Base-by-base conservation (phyloP, 2,888 invertebrate species). In the Ophonus ardosiacus region DNA sequence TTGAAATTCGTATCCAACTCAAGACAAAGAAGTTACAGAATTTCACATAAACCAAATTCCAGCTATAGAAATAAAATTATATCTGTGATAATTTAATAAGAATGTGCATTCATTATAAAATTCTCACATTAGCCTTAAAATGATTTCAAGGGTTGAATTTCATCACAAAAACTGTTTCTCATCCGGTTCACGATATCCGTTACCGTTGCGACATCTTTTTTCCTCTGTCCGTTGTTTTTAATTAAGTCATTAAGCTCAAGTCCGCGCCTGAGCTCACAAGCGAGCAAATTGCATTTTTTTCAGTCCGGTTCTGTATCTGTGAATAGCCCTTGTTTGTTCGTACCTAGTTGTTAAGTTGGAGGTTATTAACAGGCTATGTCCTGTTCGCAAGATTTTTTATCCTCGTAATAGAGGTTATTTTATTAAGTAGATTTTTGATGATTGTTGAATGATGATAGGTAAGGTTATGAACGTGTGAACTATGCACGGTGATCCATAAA, bases 381-480 rank as follows among this genome's bases (percentile, higher is more conserved):
- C 63, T 63, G 63, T 63, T 74, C 43, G 43, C 71, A 74, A 21
- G 21, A 15, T 74, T 74, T 68, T 74, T 74, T 74, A 68, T 68
- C 63, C 13, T 13, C 63, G 71, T 74, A 68, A 68, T 74, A 18
- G 71, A 74, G 15, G 71, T 74, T 74, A 74, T 74, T 74, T 74
- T 43, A 68, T 68, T 68, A 68, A 43, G 71, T 74, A 15, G 15
- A 74, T 40, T 74, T 74, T 17, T 74, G 43, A 74, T 74, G 24
- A 43, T 74, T 43, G 43, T 74, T 74, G 13, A 0, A 43, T 43
- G 40, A 74, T 40, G 71, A 43, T 74, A 74, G 51, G 71, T 43
- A 74, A 17, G 15, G 40, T 68, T 21, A 63, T 63, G 24, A 31
- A 43, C 71, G 71, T 74, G 71, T 74, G 71, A 74, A 74, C 71